phyloP scores from a whole-genome alignment of 2,113 vertebrate genomes.

The Monopterus albus region DNA sequence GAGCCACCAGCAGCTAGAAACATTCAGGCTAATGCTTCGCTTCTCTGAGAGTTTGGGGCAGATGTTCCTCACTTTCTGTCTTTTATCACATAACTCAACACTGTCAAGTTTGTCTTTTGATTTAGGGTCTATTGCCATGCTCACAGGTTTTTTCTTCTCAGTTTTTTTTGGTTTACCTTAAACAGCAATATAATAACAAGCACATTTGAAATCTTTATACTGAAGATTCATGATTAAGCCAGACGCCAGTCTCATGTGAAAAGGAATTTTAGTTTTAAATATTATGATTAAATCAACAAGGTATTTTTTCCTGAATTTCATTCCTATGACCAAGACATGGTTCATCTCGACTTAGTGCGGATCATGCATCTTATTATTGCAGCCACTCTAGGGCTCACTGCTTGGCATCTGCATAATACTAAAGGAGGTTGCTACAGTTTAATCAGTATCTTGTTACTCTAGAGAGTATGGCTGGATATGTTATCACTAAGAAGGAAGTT shows the following conservation, averaged over 20 bases:
- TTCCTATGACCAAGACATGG: slow-evolving; percentile 46
- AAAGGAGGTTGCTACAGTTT: slow-evolving; percentile 82
- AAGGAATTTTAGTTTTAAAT: slow-evolving; percentile 30
- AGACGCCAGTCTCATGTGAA: slow-evolving; percentile 6
- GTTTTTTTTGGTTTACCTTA: slow-evolving; percentile 26
- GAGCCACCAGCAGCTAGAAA: slow-evolving; percentile 82
- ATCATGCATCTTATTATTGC: slow-evolving; percentile 78
- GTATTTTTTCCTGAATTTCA: slow-evolving; percentile 32
- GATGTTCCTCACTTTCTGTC: slow-evolving; percentile 78
- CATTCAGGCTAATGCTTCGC: slow-evolving; percentile 81
- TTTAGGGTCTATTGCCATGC: slow-evolving; percentile 31
- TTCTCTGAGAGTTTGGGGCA: slow-evolving; percentile 81
- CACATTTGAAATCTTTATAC: slow-evolving; percentile 35
- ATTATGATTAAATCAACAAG: slow-evolving; percentile 63
- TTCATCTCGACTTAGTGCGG: slow-evolving; percentile 60
- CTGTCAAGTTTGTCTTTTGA: slow-evolving; percentile 73
- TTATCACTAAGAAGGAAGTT: slow-evolving; percentile 84
- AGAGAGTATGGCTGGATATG: slow-evolving; percentile 82
- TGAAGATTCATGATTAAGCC: slow-evolving; percentile 11
- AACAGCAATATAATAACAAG: slow-evolving; percentile 35
- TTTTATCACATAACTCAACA: slow-evolving; percentile 72
- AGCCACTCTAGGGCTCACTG: slow-evolving; percentile 72
- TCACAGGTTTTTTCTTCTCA: slow-evolving; percentile 20
- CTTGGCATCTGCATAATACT: slow-evolving; percentile 80
- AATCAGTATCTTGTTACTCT: slow-evolving; percentile 83